A percentile compares a stretch with the other conserved stretches of the same genome.
Evolutionary conservation across 2,888 invertebrate species (phyloP).

Genomic region (Tenthredo distinguenda): DNA sequence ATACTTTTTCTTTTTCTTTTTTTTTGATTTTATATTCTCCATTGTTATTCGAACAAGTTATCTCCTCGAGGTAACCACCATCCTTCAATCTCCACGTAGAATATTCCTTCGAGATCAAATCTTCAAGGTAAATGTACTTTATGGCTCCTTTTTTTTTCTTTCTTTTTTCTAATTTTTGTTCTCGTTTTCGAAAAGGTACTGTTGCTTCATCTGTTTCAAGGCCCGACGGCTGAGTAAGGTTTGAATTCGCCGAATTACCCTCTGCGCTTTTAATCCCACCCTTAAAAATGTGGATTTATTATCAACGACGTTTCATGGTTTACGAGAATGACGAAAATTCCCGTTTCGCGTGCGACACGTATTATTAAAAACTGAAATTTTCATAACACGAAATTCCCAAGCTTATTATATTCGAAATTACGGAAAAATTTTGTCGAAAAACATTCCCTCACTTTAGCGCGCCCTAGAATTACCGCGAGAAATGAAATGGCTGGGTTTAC

Average conservation of each 20-base stretch:
- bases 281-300: background rate
- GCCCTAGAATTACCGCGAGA: background rate
- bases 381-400: background rate
- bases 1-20: background rate
- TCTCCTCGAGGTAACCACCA: background rate
- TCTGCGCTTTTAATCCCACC: background rate
- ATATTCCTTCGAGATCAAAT: background rate
- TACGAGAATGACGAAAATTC: background rate
- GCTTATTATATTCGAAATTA: background rate
- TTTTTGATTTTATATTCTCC: slow-evolving; percentile 24
- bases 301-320: background rate
- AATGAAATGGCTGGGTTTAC: background rate
- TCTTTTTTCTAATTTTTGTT: background rate
- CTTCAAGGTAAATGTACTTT: background rate
- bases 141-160: background rate
- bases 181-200: background rate
- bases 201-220: background rate
- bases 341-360: background rate
- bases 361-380: background rate
- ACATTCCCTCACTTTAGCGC: background rate
- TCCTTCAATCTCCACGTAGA: background rate
- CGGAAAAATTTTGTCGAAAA: background rate
- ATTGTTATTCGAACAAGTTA: slow-evolving; percentile 45
- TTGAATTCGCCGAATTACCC: background rate
- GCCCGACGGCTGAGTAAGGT: background rate